These are phyloP conservation scores for Tenualosa ilisha DNA, from an alignment of 2,797 vertebrate genomes.

Conservation along the genomic window DNA sequence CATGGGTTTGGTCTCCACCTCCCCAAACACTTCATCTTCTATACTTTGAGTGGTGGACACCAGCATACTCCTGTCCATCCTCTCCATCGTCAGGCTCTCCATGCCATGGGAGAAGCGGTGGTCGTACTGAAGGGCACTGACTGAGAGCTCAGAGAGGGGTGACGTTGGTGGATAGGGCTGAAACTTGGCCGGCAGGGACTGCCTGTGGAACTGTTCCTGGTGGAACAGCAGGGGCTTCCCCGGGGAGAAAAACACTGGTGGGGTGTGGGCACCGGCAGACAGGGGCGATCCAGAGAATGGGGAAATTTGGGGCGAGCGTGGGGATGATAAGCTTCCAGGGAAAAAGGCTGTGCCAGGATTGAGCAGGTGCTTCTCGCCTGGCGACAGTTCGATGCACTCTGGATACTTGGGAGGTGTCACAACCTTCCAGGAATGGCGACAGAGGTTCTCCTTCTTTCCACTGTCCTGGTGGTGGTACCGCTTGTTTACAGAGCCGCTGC, in stretches of 20 bases:
- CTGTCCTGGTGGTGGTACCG: slow-evolving; percentile 75
- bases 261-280: slow-evolving; percentile 76
- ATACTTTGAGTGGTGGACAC: slow-evolving; percentile 2
- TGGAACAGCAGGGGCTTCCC: slow-evolving; percentile 73
- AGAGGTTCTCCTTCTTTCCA: slow-evolving; percentile 76
- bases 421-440: slow-evolving; percentile 89
- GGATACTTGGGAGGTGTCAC: slow-evolving; percentile 85
- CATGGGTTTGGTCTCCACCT: slow-evolving; percentile 51
- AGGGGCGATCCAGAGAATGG: slow-evolving; percentile 75
- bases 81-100: slow-evolving; percentile 20
- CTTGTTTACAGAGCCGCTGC: slow-evolving; percentile 70
- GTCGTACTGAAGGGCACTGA: slow-evolving; percentile 50
- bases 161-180: slow-evolving; percentile 66
- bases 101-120: slow-evolving; percentile 33
- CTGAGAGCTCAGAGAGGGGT: slow-evolving; percentile 52
- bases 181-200: slow-evolving; percentile 70
- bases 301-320: slow-evolving; percentile 72
- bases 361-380: slow-evolving; percentile 71
- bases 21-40: slow-evolving; percentile 44
- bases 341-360: slow-evolving; percentile 64
- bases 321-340: slow-evolving; percentile 68
- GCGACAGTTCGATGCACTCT: slow-evolving; percentile 75
- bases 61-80: slow-evolving; percentile 11
- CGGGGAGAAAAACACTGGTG: slow-evolving; percentile 75
- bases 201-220: slow-evolving; percentile 75